phyloP scores from a whole-genome alignment of 1,140 invertebrate genomes.

The Sarcophaga bullata region DNA sequence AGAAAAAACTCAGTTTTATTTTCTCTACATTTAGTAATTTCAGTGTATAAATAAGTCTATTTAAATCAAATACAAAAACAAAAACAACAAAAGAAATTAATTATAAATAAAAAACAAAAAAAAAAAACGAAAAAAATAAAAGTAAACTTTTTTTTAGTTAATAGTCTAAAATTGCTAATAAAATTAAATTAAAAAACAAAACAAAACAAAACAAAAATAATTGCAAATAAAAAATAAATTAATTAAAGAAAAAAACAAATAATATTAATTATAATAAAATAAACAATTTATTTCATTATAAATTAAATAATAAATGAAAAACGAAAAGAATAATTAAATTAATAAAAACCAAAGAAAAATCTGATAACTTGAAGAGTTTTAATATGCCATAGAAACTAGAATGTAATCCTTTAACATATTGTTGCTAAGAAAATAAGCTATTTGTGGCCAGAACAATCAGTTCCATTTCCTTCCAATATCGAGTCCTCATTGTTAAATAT shows the following conservation, averaged over 20 bases:
- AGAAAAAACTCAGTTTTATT: not conserved
- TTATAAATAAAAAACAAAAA: not conserved
- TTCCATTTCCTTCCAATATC: too few relatives aligned
- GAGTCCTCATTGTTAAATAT: too few relatives aligned
- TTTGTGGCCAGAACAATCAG: too few relatives aligned
- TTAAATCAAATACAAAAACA: slow-evolving; percentile 16
- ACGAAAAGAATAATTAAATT: not conserved
- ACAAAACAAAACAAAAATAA: not conserved
- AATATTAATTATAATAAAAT: slow-evolving; percentile 19
- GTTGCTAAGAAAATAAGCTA: too few relatives aligned
- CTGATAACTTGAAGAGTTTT: not conserved
- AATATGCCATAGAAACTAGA: too few relatives aligned
- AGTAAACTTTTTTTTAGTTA: slow-evolving; percentile 20
- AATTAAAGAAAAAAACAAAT: not conserved
- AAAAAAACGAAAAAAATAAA: slow-evolving; percentile 2
- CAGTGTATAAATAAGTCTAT: slow-evolving; percentile 17
- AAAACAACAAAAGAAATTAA: slow-evolving; percentile 17
- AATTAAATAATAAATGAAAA: not conserved
- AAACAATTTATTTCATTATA: slow-evolving; percentile 16
- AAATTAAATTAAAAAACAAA: not conserved
- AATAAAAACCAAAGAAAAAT: slow-evolving; percentile 17
- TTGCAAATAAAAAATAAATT: not conserved
- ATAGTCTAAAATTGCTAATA: slow-evolving; percentile 16
- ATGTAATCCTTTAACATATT: too few relatives aligned
- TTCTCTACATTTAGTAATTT: slow-evolving; percentile 11